phyloP scores from a whole-genome alignment of 2,888 invertebrate genomes.

The Scaptomyza parva region DNA sequence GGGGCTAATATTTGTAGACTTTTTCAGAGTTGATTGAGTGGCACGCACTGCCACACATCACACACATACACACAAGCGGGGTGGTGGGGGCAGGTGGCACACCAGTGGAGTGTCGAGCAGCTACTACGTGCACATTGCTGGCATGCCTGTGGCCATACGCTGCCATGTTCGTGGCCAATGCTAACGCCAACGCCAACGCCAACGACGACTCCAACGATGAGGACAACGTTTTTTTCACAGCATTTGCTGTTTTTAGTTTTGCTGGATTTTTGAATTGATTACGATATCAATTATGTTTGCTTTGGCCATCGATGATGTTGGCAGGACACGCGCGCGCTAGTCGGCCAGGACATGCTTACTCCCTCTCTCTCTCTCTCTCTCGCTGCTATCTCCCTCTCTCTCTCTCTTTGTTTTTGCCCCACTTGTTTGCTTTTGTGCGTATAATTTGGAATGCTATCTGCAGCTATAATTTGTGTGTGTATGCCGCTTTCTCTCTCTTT shows the following conservation, averaged over 20 bases:
- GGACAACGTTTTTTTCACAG: conserved; percentile 65
- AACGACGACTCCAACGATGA: background rate
- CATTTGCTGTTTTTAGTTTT: conserved; percentile 78
- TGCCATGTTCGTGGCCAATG: conserved; percentile 48
- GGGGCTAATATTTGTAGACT: conserved; percentile 81
- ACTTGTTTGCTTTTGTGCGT: conserved; percentile 77
- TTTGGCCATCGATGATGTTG: conserved; percentile 69
- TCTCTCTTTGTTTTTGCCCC: conserved; percentile 34
- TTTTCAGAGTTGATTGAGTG: conserved; percentile 80
- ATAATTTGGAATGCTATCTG: conserved; percentile 58
- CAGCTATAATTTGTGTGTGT: conserved; percentile 50
- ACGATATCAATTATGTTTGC: conserved; percentile 83
- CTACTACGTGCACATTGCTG: conserved; percentile 65
- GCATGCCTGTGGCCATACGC: conserved; percentile 68
- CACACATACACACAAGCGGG: conserved; percentile 43
- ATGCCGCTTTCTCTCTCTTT: conserved; percentile 2
- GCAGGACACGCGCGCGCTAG: conserved; percentile 23
- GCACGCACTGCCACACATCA: conserved; percentile 76
- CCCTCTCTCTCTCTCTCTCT: background rate
- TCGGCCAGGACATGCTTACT: conserved; percentile 9
- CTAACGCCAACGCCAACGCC: background rate
- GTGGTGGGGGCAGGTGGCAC: conserved; percentile 26
- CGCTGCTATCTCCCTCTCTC: background rate
- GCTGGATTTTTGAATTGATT: conserved; percentile 82
- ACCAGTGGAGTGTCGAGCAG: conserved; percentile 45